These are phyloP conservation scores for Grantiella picta DNA, from an alignment of 2,113 vertebrate species.

Conservation along the genomic window DNA sequence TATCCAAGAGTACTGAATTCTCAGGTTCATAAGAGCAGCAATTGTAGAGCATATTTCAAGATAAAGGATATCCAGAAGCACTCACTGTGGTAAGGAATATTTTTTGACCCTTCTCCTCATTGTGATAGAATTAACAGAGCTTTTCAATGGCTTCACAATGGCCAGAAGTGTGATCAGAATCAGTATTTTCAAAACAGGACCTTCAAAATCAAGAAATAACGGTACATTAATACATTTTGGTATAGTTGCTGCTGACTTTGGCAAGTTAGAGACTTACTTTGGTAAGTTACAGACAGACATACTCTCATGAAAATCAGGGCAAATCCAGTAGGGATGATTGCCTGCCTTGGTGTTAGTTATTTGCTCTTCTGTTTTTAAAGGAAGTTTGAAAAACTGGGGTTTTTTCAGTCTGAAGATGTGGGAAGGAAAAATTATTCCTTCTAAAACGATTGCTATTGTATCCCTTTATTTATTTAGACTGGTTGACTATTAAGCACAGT, in stretches of 20 bases:
- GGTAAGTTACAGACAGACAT: background rate
- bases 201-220: background rate
- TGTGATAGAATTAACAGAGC: background rate
- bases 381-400: background rate
- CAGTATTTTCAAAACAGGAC: background rate
- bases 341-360: background rate
- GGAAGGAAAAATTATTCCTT: background rate
- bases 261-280: background rate
- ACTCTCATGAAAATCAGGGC: background rate
- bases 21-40: fast-evolving
- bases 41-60: background rate
- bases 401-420: background rate
- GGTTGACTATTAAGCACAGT: background rate
- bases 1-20: background rate
- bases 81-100: background rate
- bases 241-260: background rate
- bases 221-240: background rate
- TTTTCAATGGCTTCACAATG: background rate
- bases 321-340: background rate
- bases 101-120: background rate
- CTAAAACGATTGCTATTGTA: background rate
- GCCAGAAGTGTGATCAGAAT: background rate
- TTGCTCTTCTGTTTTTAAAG: background rate
- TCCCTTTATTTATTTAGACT: background rate
- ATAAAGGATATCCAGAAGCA: background rate